A percentile compares a stretch with the other conserved stretches of the same genome.
These are phyloP conservation scores for Phrynocephalus versicolor DNA, from an alignment of 2,113 vertebrate genomes.

Conservation along the genomic window DNA sequence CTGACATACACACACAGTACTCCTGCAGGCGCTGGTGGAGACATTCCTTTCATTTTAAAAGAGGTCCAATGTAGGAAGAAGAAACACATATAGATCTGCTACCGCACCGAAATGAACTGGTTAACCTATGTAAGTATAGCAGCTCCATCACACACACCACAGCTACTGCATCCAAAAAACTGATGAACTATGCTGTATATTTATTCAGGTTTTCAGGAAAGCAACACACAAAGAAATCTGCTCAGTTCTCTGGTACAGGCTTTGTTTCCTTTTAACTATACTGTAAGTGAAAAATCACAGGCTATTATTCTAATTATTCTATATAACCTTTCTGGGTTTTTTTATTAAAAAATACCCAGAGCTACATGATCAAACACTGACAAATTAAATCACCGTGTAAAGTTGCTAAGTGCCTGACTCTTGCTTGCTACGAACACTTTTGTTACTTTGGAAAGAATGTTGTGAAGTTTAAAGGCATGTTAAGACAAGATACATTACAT, in stretches of 20 bases:
- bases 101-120: not conserved
- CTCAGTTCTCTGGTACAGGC: not conserved
- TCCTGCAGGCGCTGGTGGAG: not conserved
- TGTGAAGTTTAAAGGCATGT: constrained; percentile 24
- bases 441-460: constrained; percentile 7
- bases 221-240: not conserved
- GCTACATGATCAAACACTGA: not conserved
- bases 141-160: not conserved
- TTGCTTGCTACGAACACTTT: constrained; percentile 28
- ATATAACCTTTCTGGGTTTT: not conserved
- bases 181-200: not conserved
- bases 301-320: not conserved
- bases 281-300: not conserved
- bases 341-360: not conserved
- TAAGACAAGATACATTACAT: constrained; percentile 19
- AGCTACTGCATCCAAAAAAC: not conserved
- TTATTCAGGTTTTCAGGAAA: not conserved
- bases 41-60: not conserved
- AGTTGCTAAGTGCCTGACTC: not conserved
- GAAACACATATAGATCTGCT: too few species aligned
- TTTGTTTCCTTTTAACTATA: not conserved
- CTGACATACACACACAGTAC: not conserved
- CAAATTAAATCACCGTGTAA: not conserved
- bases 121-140: not conserved
- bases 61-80: not conserved